Base-by-base conservation (phyloP, 2,113 vertebrate species). In the Octodon degus region DNA sequence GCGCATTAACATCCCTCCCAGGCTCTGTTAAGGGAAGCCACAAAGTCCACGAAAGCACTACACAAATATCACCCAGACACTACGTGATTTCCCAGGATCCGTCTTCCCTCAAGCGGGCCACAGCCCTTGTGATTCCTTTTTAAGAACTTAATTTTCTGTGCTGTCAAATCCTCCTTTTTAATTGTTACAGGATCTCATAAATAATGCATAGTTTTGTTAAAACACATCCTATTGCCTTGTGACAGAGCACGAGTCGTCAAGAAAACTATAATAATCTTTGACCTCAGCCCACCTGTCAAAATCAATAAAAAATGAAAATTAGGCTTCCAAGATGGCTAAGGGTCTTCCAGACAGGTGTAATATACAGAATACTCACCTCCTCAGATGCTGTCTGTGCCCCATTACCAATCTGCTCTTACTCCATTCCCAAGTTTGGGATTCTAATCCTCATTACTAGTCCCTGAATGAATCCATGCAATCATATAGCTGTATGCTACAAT, bases 141-240 rank as follows among this genome's bases (percentile, higher is more conserved):
- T 95, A 97, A 95, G 94, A 94, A 97, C 47, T 95, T 72, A 96
- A 81, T 95, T 97, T 98, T 95, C 96, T 97, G 47, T 89, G 68
- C 55, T 90, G 86, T 74, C 95, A 88, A 87, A 95, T 88, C 37
- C 22, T 82, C 83, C 81, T 96, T 84, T 97, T 97, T 98, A 98
- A 97, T 97, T 98, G 96, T 94, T 93, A 91, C 25, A 97, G 93
- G 68, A 76, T 87, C 97, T 98, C 93, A 98, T 98, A 97, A 97
- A 98, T 98, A 98, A 98, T 98, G 92, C 58, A 98, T 95, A 47
- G 50, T 93, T 95, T 96, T 95, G 97, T 94, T 93, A 97, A 82
- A 96, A 47, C 77, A 93, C 65, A 97, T 93, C 90, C 82, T 86
- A 79, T 32, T 68, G 95, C 65, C 72, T 92, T 86, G 77, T 85